phyloP scores from a whole-genome alignment of 2,888 invertebrate species.

The Latrodectus elegans region DNA sequence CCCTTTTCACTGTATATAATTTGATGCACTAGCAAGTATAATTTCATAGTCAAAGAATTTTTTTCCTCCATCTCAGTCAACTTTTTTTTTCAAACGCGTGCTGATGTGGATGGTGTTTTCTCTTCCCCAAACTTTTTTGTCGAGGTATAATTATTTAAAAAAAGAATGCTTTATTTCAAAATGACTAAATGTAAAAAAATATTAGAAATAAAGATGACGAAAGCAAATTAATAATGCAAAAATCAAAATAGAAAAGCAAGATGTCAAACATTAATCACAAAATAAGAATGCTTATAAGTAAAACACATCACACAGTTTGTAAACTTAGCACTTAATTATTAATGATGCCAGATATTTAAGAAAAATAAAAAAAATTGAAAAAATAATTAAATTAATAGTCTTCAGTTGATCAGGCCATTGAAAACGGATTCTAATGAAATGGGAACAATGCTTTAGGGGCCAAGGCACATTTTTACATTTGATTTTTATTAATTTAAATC shows the following conservation, averaged over 20 bases:
- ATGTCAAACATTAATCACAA: neutral
- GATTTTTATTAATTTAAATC: neutral
- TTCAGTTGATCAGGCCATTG: neutral
- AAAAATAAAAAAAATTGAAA: neutral
- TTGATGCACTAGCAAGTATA: neutral
- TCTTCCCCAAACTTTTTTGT: neutral
- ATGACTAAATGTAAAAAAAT: neutral
- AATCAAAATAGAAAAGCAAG: neutral
- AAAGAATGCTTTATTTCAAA: too few species aligned
- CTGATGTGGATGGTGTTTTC: neutral
- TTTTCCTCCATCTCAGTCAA: neutral
- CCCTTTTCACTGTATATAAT: neutral
- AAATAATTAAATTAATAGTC: neutral
- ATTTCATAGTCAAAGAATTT: neutral
- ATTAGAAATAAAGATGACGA: neutral
- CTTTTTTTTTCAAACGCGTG: neutral
- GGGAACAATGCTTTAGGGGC: neutral
- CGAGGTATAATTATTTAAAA: neutral
- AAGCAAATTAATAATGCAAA: neutral
- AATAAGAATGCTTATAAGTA: neutral
- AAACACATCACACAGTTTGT: neutral
- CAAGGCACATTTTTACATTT: neutral
- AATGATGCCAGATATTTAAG: neutral
- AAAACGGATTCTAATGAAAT: neutral
- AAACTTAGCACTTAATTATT: neutral